Conservation (phyloP, 2,113 vertebrate genomes). For the Tonatia bakeri region DNA sequence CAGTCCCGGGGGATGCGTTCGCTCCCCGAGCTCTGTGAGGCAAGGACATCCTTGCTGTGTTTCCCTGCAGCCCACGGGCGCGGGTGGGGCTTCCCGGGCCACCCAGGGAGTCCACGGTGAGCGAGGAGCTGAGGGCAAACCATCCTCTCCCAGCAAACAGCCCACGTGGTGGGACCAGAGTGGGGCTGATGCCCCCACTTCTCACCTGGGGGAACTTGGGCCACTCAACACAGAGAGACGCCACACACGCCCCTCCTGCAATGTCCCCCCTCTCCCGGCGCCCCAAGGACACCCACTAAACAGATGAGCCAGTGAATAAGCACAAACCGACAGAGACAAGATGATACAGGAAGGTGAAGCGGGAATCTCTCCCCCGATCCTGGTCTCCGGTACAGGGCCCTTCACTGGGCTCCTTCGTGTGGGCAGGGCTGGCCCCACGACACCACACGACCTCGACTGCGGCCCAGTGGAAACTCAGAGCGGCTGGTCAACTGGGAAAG, state of each 20-base stretch:
- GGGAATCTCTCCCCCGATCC: fast-evolving
- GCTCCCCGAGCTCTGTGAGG: fast-evolving
- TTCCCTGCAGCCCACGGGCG: background rate
- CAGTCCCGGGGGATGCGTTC: too few species aligned
- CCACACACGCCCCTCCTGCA: background rate
- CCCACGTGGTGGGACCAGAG: background rate
- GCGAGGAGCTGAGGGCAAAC: fast-evolving
- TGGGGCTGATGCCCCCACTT: fast-evolving
- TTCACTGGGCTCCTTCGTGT: background rate
- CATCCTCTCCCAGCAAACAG: background rate
- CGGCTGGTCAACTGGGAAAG: background rate
- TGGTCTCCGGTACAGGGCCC: background rate
- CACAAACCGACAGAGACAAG: fast-evolving
- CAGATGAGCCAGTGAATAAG: background rate
- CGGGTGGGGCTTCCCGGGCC: fast-evolving
- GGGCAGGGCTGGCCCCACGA: background rate
- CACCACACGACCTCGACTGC: background rate
- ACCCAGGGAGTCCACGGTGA: fast-evolving
- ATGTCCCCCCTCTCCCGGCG: background rate
- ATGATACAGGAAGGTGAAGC: background rate
- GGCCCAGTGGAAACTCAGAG: background rate
- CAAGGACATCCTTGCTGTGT: fast-evolving
- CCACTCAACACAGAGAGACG: fast-evolving
- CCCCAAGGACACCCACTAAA: background rate
- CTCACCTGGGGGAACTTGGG: fast-evolving